phyloP scores from a whole-genome alignment of 2,797 vertebrate genomes.

The Valencia hispanica region DNA sequence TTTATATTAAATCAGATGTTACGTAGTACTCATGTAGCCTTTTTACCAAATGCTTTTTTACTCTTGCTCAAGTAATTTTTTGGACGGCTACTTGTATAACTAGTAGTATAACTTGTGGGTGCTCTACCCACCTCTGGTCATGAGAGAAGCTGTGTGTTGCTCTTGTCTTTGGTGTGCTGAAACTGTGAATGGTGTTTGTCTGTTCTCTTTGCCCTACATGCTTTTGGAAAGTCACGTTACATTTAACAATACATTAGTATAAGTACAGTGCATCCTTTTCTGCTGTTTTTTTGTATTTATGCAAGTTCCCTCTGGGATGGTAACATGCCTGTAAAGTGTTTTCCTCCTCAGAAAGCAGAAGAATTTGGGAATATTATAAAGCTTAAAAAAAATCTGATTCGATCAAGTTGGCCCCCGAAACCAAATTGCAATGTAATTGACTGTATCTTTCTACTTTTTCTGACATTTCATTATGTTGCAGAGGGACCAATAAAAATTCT shows the following conservation, averaged over 20 bases:
- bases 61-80: too few relatives aligned
- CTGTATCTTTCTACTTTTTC: too few relatives aligned
- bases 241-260: not conserved
- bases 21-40: too few relatives aligned
- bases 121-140: too few relatives aligned
- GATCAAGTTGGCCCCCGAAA: not conserved
- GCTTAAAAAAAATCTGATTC: not conserved
- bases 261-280: not conserved
- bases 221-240: conserved; percentile 28
- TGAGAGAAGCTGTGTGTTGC: not conserved
- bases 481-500: too few relatives aligned
- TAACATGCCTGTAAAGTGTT: not conserved
- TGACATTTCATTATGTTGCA: too few relatives aligned
- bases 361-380: too few relatives aligned
- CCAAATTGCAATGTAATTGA: not conserved
- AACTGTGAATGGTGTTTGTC: conserved; percentile 25
- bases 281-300: not conserved
- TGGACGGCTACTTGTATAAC: too few relatives aligned
- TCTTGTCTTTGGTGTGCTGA: conserved; percentile 14
- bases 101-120: too few relatives aligned
- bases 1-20: too few relatives aligned
- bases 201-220: conserved; percentile 31
- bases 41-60: too few relatives aligned
- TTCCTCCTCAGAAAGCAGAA: too few relatives aligned
- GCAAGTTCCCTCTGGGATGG: not conserved